Base-by-base conservation (phyloP, 2,888 invertebrate species). In the Idaea straminata region DNA sequence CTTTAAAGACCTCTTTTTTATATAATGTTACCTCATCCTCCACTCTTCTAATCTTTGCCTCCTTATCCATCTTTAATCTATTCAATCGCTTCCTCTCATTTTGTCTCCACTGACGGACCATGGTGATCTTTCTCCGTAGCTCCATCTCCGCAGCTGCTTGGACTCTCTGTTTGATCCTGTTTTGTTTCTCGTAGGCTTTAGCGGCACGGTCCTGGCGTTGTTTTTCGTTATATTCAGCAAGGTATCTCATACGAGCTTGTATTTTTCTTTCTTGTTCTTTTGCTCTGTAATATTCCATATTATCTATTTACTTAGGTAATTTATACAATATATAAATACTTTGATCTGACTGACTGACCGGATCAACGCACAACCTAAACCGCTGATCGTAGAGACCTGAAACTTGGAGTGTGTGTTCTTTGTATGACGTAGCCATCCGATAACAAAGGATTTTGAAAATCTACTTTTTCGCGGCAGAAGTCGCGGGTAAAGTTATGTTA, bases 71-170 rank as follows among this genome's bases (percentile, higher is more conserved):
- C 69, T 84, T 86, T 6, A 91, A 62, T 58, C 91, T 74, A 59
- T 83, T 83, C 61, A 88, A 7, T 10, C 92, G 75, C 58, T 89
- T 90, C 81, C 80, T 89, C 78, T 92, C 92, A 62, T 91, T 91
- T 15, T 77, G 61, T 35, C 92, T 77, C 92, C 92, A 92, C 71
- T 83, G 85, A 1, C 92, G 81, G 63, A 92, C 80, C 92, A 91
- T 91, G 0, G 87, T 89, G 65, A 92, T 92, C 74, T 91, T 92
- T 38, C 92, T 76, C 10, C 91, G 74, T 1, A 92, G 77, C 69
- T 92, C 92, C 83, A 92, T 82, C 69, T 92, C 92, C 0, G 86
- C 88, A 0, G 92, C 92, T 0, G 91, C 88, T 60, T 88, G 86
- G 0, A 92, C 89, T 61, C 92, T 80, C 72, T 92, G 91, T 66